phyloP scores from a whole-genome alignment of 2,113 vertebrate genomes.

The Microtus ochrogaster region DNA sequence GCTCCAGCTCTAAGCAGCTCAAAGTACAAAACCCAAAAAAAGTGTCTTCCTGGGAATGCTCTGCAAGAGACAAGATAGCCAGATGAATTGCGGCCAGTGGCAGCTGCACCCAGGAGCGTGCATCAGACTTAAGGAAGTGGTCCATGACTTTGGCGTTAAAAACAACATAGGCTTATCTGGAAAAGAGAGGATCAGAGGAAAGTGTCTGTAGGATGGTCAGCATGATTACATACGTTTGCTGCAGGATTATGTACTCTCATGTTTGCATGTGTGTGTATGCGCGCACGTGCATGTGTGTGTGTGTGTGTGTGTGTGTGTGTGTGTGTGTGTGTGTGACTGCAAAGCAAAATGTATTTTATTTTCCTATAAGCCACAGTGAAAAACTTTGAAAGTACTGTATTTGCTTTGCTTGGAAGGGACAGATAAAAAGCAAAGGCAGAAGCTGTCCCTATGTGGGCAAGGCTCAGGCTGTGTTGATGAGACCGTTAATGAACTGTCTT shows the following conservation, averaged over 20 bases:
- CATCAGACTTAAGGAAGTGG: not conserved
- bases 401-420: slow-evolving; percentile 60
- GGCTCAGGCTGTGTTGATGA: slow-evolving; percentile 60
- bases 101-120: not conserved
- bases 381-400: not conserved
- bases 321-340: no score
- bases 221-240: not conserved
- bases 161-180: not conserved
- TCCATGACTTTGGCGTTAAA: not conserved
- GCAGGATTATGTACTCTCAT: not conserved
- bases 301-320: no score
- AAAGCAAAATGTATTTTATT: not conserved
- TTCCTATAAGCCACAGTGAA: not conserved
- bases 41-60: not conserved
- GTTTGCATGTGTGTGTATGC: not conserved
- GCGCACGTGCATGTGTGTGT: accelerated
- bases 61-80: slow-evolving; percentile 29
- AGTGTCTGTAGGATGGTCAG: not conserved
- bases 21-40: slow-evolving; percentile 6
- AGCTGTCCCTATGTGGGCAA: slow-evolving; percentile 31
- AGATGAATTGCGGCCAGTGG: not conserved
- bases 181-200: not conserved
- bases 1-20: not conserved
- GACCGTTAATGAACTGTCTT: slow-evolving; percentile 78
- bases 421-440: slow-evolving; percentile 60